These are phyloP conservation scores for Coecobrya sp. DNA, from an alignment of 2,888 invertebrate genomes.

Conservation along the genomic window DNA sequence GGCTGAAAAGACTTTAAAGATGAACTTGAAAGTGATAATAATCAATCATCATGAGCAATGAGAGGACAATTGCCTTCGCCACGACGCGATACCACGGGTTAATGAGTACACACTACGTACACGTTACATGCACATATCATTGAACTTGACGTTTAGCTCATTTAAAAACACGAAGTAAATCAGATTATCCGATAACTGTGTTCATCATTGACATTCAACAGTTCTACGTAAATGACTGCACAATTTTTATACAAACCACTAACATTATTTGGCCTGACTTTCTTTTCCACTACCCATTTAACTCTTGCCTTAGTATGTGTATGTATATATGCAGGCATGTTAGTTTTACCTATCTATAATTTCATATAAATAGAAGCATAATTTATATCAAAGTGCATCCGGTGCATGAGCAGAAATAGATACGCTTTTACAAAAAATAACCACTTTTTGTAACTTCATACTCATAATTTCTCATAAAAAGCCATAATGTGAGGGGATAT, in stretches of 20 bases:
- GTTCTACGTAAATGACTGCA: no score
- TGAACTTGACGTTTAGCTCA: no score
- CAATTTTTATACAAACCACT: background rate
- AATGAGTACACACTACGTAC: no score
- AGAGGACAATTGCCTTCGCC: background rate
- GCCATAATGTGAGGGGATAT: background rate
- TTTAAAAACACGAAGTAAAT: no score
- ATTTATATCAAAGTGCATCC: constrained; percentile 34
- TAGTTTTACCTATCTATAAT: background rate
- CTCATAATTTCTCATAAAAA: background rate
- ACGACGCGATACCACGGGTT: no score
- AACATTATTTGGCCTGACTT: background rate
- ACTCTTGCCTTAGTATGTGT: background rate
- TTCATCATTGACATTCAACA: no score
- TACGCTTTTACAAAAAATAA: background rate
- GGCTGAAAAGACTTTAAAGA: background rate
- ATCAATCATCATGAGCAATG: background rate
- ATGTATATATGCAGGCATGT: background rate
- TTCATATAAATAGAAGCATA: background rate
- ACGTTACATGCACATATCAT: no score
- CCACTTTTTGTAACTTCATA: background rate
- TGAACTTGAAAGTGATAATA: constrained; percentile 2
- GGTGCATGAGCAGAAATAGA: constrained; percentile 9
- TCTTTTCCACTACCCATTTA: background rate
- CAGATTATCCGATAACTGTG: no score